Base-by-base conservation (phyloP, 2,797 vertebrate genomes). In the Chromis chromis region DNA sequence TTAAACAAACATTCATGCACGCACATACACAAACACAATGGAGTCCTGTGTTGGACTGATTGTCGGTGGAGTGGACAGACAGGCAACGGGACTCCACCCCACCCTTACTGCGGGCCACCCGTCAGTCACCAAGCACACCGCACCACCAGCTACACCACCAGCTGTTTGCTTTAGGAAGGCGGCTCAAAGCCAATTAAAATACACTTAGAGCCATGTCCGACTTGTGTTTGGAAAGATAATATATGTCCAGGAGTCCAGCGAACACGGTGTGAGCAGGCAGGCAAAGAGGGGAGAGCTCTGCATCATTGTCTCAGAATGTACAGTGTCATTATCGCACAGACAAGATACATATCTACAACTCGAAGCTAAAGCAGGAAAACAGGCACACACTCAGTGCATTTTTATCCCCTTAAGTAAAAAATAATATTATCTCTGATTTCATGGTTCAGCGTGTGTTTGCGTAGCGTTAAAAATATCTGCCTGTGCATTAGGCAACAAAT, bases 131-230 rank as follows among this genome's bases (percentile, higher is more conserved):
- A 89, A 59, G 65, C 78, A 93, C 95, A 92, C 92, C 90, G 83
- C 94, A 86, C 86, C 79, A 89, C 94, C 95, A 93, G 93, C 92
- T 93, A 92, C 94, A 94, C 82, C 92, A 91, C 94, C 94, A 90
- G 90, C 91, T 96, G 94, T 96, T 93, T 96, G 95, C 95, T 95
- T 95, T 94, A 83, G 96, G 96, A 96, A 96, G 95, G 93, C 86
- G 93, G 93, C 96, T 91, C 92, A 57, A 78, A 91, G 96, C 97
- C 97, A 99, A 97, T 95, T 92, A 94, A 97, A 98, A 97, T 94
- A 97, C 95, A 95, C 94, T 94, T 89, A 87, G 91, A 71, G 79
- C 91, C 91, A 87, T 88, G 90, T 94, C 90, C 93, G 83, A 88
- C 91, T 93, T 92, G 89, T 96, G 90, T 94, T 95, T 93, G 93